Evolutionary conservation across 2,113 vertebrate genomes (phyloP), one percentile per base, ranked within the genome.

Genomic region (Rhineura floridana): DNA sequence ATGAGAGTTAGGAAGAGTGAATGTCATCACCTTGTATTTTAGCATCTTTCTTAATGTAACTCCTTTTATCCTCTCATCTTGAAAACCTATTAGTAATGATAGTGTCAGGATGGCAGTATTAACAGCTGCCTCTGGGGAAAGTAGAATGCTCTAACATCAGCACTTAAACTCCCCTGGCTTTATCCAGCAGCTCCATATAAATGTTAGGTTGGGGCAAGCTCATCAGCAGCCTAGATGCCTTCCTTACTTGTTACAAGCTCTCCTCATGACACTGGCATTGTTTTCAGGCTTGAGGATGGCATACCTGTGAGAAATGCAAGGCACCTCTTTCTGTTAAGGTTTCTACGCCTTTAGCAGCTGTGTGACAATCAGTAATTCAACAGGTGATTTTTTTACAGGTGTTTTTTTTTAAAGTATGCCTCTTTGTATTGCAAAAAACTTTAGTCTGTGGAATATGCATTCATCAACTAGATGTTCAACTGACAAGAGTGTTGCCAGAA

Each of bases 11-110:
- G 1, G 50, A 94, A 91, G 75, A 92, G 89, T 39, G 90, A 91
- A 93, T 94, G 80, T 3, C 77, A 50, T 73, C 94, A 94, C 92
- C 87, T 88, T 83, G 23, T 81, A 82, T 46, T 75, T 92, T 86
- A 94, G 87, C 88, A 86, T n/a, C 85, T 67, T 73, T 12, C 84
- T 44, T 85, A 83, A n/a, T 42, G 89, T 90, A 67, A 88, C 81
- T 82, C 86, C 86, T 93, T 93, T 92, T 11, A 88, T 92, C 73
- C 89, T 75, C n/a, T 36, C 36, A 84, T 52, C 81, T 48, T 52
- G 11, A 90, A 91, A 85, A 75, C 77, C 10, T 44, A 75, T 76
- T 30, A 72, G 73, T 52, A 84, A 83, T 0, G 1, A 83, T 10
- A 81, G 63, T 55, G 62, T 1, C 83, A 39, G 39, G 69, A 55